Evolutionary conservation across 2,888 invertebrate species (phyloP), one percentile per base, ranked within the genome.

Genomic region (Furcula furcula): DNA sequence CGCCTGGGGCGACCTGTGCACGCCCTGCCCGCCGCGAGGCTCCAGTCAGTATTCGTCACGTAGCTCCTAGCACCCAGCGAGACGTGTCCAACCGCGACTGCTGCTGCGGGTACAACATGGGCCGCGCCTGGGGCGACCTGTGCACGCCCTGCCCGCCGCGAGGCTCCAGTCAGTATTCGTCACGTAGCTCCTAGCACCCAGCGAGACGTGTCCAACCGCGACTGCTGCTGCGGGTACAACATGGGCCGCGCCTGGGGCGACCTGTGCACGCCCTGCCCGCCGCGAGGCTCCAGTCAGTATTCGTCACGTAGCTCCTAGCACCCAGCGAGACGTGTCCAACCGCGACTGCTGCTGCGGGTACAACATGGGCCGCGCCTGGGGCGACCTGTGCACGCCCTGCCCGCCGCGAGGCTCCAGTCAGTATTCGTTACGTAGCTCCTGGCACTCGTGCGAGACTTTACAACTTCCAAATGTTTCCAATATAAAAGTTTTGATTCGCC

Each of bases 181-280:
- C 15, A 7, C 25, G n/a, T n/a, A n/a, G n/a, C n/a, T n/a, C n/a
- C n/a, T n/a, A n/a, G n/a, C n/a, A n/a, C n/a, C n/a, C n/a, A n/a
- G n/a, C n/a, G n/a, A n/a, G n/a, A n/a, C n/a, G n/a, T 95, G 25
- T 95, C 95, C 1, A 94, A 94, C 72, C 91, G 93, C 46, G 96
- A 96, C 75, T 96, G 96, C 67, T 96, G 96, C 76, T 96, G 96
- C 75, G 94, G 95, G 1, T 92, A 94, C 72, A 95, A 95, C 76
- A 94, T 95, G 93, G 96, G 96, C 2, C 92, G 94, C 62, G 96
- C 95, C 5, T 96, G 96, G 96, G 93, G 95, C 32, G 92, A 93
- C 50, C 88, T 92, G 40, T 97, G 96, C 73, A 91, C 93, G 37
- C 90, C 92, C 25, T 97, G 97, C 73, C 95, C 96, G 0, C 84